These are phyloP conservation scores for Melanostoma scalare DNA, from an alignment of 2,888 invertebrate genomes.

Conservation along the genomic window DNA sequence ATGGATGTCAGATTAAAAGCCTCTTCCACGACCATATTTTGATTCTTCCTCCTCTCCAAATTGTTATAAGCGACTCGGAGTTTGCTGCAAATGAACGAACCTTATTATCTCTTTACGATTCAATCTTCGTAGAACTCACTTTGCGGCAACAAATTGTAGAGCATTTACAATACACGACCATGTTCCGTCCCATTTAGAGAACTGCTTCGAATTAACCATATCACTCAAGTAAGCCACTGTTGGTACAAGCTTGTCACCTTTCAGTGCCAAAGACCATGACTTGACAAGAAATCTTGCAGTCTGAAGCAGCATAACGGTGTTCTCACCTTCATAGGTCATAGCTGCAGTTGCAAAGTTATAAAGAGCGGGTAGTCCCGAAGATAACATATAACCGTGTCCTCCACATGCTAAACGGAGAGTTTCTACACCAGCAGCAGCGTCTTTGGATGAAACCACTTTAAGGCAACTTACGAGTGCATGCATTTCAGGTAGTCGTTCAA, in stretches of 20 bases:
- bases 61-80: conserved; percentile 86
- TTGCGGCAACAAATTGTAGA: conserved; percentile 81
- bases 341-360: conserved; percentile 93
- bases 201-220: conserved; percentile 55
- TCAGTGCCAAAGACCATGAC: conserved; percentile 86
- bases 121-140: conserved; percentile 76
- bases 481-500: conserved; percentile 90
- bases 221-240: conserved; percentile 87
- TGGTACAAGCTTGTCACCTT: conserved; percentile 84
- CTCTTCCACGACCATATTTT: conserved; percentile 86
- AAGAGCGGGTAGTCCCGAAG: conserved; percentile 91
- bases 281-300: conserved; percentile 93
- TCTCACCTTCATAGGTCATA: conserved; percentile 98
- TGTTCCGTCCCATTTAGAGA: conserved; percentile 75
- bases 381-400: conserved; percentile 95
- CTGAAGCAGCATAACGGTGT: conserved; percentile 95
- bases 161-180: conserved; percentile 79
- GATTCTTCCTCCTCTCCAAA: conserved; percentile 85
- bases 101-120: neutral
- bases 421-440: conserved; percentile 90
- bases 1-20: conserved; percentile 94
- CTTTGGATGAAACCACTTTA: conserved; percentile 91
- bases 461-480: conserved; percentile 95
- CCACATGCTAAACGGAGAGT: conserved; percentile 94
- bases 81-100: conserved; percentile 83